Base-by-base conservation (phyloP, 2,888 invertebrate genomes). In the Drosophila quinaria region DNA sequence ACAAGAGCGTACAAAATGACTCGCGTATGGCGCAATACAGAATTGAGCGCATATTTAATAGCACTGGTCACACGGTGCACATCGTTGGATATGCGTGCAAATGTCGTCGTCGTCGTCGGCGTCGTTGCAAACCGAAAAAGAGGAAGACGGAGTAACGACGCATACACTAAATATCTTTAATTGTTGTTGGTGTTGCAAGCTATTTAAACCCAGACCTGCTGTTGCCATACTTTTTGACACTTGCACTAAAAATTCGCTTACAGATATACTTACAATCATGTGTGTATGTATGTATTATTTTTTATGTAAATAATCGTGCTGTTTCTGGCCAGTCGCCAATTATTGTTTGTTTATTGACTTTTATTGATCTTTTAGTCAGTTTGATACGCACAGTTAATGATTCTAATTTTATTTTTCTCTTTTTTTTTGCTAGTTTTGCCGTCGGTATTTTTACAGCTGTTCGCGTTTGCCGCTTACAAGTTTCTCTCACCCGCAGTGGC, bases 121-220 rank as follows among this genome's bases (percentile, higher is more conserved):
- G 62, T 39, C 47, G 39, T 61, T 70, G 70, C 64, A 70, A 62
- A 64, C 52, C 59, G 61, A 74, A 60, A 61, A 46, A 66, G 54
- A 61, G 64, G 66, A 25, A 35, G 19, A 44, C 37, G 64, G 51
- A 62, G 67, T 11, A 58, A 37, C 56, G 55, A 44, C 72, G 69
- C 70, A 71, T 77, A 74, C 68, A 73, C 76, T 83, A 73, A 81
- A 87, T 71, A 75, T 81, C 71, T 81, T 71, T 70, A 81, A 74
- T 70, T 80, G 63, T 70, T 80, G 46, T 72, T 80, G 46, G 17
- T 70, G 52, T 42, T 60, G 15, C 47, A 25, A 55, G 55, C 55
- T 49, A 63, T 55, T 63, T 55, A 63, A 63, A 17, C 50, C 17
- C 33, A 60, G 51, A 25, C 51, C 17, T 17, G 35, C 15, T 19